Base-by-base conservation (phyloP, 2,797 vertebrate genomes). In the Poecilia picta region DNA sequence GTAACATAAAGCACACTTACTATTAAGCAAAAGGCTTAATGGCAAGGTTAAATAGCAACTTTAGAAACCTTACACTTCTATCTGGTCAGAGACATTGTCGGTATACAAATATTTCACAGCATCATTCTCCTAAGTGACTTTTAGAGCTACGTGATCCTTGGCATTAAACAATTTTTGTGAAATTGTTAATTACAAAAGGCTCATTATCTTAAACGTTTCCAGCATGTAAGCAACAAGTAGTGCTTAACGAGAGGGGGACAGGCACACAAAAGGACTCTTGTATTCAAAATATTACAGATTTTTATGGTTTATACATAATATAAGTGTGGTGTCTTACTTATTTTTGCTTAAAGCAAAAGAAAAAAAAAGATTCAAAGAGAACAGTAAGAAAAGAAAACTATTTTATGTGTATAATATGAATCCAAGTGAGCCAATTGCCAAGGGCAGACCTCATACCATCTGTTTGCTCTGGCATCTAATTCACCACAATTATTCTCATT, bases 1-100 rank as follows among this genome's bases (percentile, higher is more conserved):
- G 94, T 98, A 97, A 95, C 95, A 97, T 97, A 98, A 98, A 98
- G 97, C 97, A 98, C 98, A 97, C 97, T 96, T 96, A 95, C 94
- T 94, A 94, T 93, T 91, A 95, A 96, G 95, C 94, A 95, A n/a
- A 64, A 80, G 4, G 81, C 84, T 82, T 94, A 95, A 94, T 74
- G 76, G 92, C 89, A 88, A 94, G 93, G 95, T 95, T 94, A 93
- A 94, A 94, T 96, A 96, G 95, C 95, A 91, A 93, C 93, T 94
- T 95, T 96, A 96, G 96, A 95, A 94, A 95, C 92, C 93, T 95
- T 93, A 94, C 90, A 93, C 95, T 92, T 96, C 93, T 92, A 93
- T 95, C 92, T 94, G 95, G 94, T 95, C 93, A 89, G 88, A 96
- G 93, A 95, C 87, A 78, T 94, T 93, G 94, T 95, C 93, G 91